Percentiles rank a stretch among this genome's conserved stretches.
phyloP scores from a whole-genome alignment of 2,113 vertebrate species.

The Eleginops maclovinus region DNA sequence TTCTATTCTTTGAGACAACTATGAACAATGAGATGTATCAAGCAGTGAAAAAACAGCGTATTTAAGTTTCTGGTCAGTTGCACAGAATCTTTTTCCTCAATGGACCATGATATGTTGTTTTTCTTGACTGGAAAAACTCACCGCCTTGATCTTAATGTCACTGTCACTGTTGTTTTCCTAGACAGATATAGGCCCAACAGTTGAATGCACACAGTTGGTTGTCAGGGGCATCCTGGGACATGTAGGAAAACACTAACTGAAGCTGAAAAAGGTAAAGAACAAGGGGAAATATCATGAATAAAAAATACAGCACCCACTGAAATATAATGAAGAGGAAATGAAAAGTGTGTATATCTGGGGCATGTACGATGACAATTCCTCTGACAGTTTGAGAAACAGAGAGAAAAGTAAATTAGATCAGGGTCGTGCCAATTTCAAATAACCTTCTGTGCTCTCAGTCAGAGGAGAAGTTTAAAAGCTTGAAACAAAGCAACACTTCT shows the following conservation, averaged over 20 bases:
- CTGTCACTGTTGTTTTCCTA: conserved; percentile 1
- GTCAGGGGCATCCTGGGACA: conserved; percentile 41
- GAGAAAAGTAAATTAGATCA: neutral
- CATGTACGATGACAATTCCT: neutral
- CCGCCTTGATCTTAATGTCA: neutral
- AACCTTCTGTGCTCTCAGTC: neutral
- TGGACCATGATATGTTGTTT: neutral
- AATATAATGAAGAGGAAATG: neutral
- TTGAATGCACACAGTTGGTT: conserved; percentile 1
- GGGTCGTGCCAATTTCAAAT: neutral
- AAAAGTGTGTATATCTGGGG: no score
- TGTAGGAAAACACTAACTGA: conserved; percentile 22
- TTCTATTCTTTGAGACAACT: conserved; percentile 3
- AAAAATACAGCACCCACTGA: neutral
- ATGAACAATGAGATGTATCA: neutral
- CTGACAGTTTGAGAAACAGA: neutral
- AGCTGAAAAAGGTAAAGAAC: neutral
- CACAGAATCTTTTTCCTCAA: neutral
- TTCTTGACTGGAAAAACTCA: neutral
- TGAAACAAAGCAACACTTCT: conserved; percentile 22
- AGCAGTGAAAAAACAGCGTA: neutral
- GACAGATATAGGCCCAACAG: conserved; percentile 6
- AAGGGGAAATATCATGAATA: conserved; percentile 1
- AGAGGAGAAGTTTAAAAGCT: conserved; percentile 8
- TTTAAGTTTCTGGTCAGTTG: neutral